Conservation (phyloP, 2,888 invertebrate genomes). For the Morinoia aosen region DNA sequence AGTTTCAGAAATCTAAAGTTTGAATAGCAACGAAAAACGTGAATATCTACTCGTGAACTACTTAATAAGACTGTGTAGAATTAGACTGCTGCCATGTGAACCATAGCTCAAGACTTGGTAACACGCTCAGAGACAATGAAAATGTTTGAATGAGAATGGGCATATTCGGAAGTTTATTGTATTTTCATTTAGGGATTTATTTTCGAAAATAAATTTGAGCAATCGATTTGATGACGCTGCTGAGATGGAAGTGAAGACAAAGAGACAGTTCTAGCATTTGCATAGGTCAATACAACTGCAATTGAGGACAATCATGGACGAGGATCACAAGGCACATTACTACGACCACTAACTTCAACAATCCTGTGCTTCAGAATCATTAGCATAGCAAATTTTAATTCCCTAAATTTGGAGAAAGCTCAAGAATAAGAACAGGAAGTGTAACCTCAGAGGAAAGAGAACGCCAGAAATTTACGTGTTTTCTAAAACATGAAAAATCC, state of each 20-base stretch:
- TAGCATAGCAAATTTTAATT: too few relatives aligned
- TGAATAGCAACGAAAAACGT: not conserved
- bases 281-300: not conserved
- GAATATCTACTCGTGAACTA: not conserved
- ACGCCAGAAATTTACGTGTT: not conserved
- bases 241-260: not conserved
- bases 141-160: not conserved
- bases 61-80: not conserved
- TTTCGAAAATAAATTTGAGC: not conserved
- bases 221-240: not conserved
- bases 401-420: too few relatives aligned
- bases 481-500: not conserved
- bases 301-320: not conserved
- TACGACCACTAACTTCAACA: too few relatives aligned
- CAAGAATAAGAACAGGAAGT: too few relatives aligned
- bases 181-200: not conserved
- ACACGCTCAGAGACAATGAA: not conserved
- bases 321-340: too few relatives aligned
- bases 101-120: not conserved
- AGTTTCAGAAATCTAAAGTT: not conserved
- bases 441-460: not conserved
- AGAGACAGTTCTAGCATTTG: not conserved
- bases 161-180: not conserved
- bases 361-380: too few relatives aligned
- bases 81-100: not conserved